Conservation (phyloP, 1,140 invertebrate species). For the Zaprionus capensis region DNA sequence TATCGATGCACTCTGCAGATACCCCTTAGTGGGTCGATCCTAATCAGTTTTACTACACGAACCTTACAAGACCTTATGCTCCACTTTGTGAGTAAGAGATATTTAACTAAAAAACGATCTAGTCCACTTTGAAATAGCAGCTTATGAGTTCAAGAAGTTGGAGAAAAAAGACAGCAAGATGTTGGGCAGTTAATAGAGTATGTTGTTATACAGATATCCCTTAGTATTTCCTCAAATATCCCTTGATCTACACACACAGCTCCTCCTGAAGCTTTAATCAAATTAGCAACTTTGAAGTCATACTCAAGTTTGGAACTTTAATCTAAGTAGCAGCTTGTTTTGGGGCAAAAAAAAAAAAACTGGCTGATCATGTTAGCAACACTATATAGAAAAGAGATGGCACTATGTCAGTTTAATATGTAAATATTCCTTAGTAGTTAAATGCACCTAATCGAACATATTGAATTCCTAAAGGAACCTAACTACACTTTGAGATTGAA, state of each 20-base stretch:
- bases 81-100: neutral
- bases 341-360: too few species aligned
- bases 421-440: neutral
- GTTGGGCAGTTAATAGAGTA: neutral
- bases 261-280: too few species aligned
- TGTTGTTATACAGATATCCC: neutral
- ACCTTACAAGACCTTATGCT: neutral
- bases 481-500: too few species aligned
- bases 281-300: too few species aligned
- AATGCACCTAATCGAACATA: neutral
- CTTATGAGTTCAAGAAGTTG: neutral
- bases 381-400: neutral
- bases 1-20: neutral
- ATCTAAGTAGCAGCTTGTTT: too few species aligned
- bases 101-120: neutral
- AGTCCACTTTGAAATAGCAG: rapidly evolving
- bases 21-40: neutral
- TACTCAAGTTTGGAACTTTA: too few species aligned
- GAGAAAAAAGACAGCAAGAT: neutral
- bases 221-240: neutral
- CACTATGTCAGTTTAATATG: neutral
- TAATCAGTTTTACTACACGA: neutral
- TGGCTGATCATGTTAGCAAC: neutral
- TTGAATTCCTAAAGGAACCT: too few species aligned
- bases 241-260: neutral